Evolutionary conservation across 2,113 vertebrate species (phyloP).

Genomic region (Bostrychus sinensis): DNA sequence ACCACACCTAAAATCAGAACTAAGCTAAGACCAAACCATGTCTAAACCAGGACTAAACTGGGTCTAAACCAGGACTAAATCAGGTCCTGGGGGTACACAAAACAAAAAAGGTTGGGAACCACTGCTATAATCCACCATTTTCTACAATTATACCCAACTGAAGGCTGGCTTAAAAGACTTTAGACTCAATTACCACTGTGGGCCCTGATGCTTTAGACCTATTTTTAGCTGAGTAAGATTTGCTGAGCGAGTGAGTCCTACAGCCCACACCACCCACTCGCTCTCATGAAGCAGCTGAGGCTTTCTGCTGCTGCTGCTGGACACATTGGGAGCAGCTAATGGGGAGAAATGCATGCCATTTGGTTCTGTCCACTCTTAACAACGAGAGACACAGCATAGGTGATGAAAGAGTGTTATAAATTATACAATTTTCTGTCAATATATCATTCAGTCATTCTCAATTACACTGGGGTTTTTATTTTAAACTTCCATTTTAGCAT

Average conservation of each 20-base stretch:
- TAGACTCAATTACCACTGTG: slow-evolving; percentile 15
- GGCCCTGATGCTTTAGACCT: slow-evolving; percentile 13
- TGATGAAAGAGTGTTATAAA: not conserved
- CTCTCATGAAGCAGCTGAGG: slow-evolving; percentile 6
- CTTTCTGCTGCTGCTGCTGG: slow-evolving; percentile 3
- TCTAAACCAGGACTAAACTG: too few relatives aligned
- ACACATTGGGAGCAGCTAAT: not conserved
- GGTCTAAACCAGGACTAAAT: too few relatives aligned
- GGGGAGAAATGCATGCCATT: not conserved
- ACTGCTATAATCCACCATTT: slow-evolving; percentile 27
- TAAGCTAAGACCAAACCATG: too few relatives aligned
- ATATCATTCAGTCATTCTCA: not conserved
- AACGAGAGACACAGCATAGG: not conserved
- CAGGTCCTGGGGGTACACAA: too few relatives aligned
- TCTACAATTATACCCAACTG: slow-evolving; percentile 33
- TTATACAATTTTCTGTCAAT: slow-evolving; percentile 1
- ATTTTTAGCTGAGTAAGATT: slow-evolving; percentile 8
- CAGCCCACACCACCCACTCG: not conserved
- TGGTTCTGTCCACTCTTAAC: not conserved
- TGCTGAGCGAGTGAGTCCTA: not conserved
- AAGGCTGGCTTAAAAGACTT: slow-evolving; percentile 8
- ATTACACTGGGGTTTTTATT: not conserved
- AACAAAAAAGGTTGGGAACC: too few relatives aligned
- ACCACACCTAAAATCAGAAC: too few relatives aligned
- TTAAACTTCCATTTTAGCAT: not conserved